Conservation (phyloP, 2,888 invertebrate species). For the Aelia acuminata region DNA sequence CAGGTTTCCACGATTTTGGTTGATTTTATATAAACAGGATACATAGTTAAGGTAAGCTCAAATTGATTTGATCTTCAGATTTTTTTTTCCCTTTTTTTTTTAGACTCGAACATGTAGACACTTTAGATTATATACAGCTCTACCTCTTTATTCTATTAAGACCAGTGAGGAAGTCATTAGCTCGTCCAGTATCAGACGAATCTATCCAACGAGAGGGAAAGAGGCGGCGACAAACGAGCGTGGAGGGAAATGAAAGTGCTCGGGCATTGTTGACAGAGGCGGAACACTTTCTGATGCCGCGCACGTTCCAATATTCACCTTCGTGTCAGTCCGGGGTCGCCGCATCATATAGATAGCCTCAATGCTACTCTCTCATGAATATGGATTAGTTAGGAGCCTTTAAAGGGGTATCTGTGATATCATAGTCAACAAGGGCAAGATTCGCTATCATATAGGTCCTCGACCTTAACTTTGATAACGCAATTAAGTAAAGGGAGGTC, state of each 20-base stretch:
- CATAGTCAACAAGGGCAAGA: neutral
- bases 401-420: neutral
- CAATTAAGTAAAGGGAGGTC: neutral
- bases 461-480: neutral
- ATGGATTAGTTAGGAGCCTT: neutral
- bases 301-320: slow-evolving; percentile 13
- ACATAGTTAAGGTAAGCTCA: no score
- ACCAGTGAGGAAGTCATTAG: slow-evolving; percentile 25
- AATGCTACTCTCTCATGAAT: neutral
- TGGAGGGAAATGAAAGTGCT: slow-evolving; percentile 24
- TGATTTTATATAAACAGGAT: no score
- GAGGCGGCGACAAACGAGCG: slow-evolving; percentile 24
- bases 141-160: neutral
- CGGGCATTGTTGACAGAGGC: neutral
- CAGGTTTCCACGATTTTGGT: no score
- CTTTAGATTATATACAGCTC: no score
- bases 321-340: neutral
- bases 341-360: neutral
- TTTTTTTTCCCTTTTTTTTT: no score
- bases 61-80: no score
- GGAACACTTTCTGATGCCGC: slow-evolving; percentile 31
- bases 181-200: neutral
- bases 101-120: no score
- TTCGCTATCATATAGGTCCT: neutral
- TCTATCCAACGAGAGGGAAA: slow-evolving; percentile 36